These are phyloP conservation scores for Drosophila azteca DNA, from an alignment of 1,140 invertebrate genomes.

Conservation along the genomic window DNA sequence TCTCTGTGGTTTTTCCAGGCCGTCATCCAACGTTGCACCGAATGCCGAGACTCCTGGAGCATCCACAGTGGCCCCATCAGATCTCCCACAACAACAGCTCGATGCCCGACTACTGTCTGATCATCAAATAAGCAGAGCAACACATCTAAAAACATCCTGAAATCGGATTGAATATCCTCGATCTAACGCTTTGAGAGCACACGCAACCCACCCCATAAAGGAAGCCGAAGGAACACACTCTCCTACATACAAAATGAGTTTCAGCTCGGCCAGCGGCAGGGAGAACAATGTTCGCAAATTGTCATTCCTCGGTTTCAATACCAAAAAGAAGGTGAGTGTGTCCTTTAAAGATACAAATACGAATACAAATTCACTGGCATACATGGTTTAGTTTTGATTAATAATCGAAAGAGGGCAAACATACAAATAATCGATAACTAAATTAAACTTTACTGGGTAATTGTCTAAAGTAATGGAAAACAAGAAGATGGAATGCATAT, in stretches of 20 bases:
- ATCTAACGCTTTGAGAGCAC: no score
- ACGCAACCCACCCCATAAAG: no score
- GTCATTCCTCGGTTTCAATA: constrained; percentile 78
- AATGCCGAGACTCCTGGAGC: constrained; percentile 77
- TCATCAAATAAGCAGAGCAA: constrained; percentile 61
- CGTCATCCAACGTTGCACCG: constrained; percentile 47
- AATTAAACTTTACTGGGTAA: no score
- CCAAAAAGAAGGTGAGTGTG: constrained; percentile 79
- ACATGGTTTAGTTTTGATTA: no score
- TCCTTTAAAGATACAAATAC: background rate
- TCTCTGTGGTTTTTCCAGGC: constrained; percentile 14
- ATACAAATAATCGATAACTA: no score
- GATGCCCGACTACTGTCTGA: constrained; percentile 60
- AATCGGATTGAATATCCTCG: constrained; percentile 12
- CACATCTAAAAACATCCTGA: background rate
- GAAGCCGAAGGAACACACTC: constrained; percentile 4
- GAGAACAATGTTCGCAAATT: constrained; percentile 81
- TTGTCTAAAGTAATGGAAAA: no score
- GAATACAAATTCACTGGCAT: no score
- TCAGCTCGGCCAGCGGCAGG: constrained; percentile 72
- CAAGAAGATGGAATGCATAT: no score
- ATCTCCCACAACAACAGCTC: constrained; percentile 40
- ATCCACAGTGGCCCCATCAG: constrained; percentile 62
- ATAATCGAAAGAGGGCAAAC: constrained; percentile 8
- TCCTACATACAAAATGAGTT: constrained; percentile 66